These are phyloP conservation scores for Asteroscopus sphinx DNA, from an alignment of 2,888 invertebrate genomes.

Conservation along the genomic window DNA sequence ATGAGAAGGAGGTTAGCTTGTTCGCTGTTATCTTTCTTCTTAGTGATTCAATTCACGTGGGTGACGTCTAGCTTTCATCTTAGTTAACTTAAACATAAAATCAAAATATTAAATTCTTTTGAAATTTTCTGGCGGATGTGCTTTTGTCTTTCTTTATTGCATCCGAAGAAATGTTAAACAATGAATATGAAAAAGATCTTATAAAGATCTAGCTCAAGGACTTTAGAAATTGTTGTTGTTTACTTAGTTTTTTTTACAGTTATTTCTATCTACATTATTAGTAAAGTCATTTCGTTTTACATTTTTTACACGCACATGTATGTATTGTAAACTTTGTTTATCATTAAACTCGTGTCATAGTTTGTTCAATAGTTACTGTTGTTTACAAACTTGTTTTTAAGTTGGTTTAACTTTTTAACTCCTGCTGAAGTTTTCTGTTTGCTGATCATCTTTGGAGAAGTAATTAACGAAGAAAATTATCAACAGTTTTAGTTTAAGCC, in stretches of 20 bases:
- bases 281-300: conserved; percentile 11
- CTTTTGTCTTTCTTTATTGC: too few relatives aligned
- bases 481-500: background rate
- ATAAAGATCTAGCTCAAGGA: too few relatives aligned
- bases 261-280: too few relatives aligned
- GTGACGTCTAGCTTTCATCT: conserved; percentile 19
- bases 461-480: conserved; percentile 14
- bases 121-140: too few relatives aligned
- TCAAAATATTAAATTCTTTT: too few relatives aligned
- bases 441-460: conserved; percentile 17
- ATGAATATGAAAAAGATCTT: too few relatives aligned
- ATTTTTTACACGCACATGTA: conserved; percentile 21
- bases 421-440: conserved; percentile 19
- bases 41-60: conserved; percentile 36
- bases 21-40: conserved; percentile 24
- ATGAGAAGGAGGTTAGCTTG: too few relatives aligned
- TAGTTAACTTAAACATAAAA: background rate
- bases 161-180: background rate
- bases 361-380: conserved; percentile 26
- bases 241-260: too few relatives aligned
- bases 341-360: conserved; percentile 9
- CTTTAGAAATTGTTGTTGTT: too few relatives aligned
- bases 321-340: conserved; percentile 25
- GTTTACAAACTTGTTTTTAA: conserved; percentile 33
- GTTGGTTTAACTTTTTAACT: conserved; percentile 34